These are phyloP conservation scores for Helleia helle DNA, from an alignment of 2,888 invertebrate species.

Conservation along the genomic window DNA sequence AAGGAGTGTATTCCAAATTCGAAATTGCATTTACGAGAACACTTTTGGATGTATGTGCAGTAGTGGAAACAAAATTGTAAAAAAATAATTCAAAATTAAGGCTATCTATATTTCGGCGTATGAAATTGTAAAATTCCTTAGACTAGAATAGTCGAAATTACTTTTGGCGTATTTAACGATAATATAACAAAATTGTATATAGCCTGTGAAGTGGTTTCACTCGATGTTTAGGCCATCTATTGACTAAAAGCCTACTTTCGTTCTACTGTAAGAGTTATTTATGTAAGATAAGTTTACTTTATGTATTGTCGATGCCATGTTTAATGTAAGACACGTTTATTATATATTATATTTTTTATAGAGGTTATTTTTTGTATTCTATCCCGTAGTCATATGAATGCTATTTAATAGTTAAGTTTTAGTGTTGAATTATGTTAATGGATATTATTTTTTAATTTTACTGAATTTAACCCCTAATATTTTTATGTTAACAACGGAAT, in stretches of 20 bases:
- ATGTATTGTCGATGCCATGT: conserved; percentile 64
- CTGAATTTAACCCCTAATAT: conserved; percentile 54
- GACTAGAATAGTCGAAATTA: conserved; percentile 60
- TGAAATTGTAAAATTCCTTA: conserved; percentile 59
- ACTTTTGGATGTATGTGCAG: conserved; percentile 28
- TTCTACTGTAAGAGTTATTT: conserved; percentile 32
- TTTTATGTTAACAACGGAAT: conserved; percentile 61
- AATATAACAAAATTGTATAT: conserved; percentile 46
- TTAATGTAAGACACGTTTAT: conserved; percentile 64
- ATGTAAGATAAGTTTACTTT: conserved; percentile 36
- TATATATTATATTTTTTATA: conserved; percentile 67
- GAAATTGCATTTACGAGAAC: conserved; percentile 20
- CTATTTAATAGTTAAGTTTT: conserved; percentile 61
- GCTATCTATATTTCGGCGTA: conserved; percentile 52
- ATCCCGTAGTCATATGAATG: conserved; percentile 48
- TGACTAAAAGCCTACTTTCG: conserved; percentile 14
- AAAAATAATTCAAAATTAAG: conserved; percentile 46
- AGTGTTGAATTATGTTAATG: conserved; percentile 62
- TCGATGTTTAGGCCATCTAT: conserved; percentile 43
- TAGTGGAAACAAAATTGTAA: conserved; percentile 33
- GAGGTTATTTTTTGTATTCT: conserved; percentile 65
- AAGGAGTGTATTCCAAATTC: conserved; percentile 15
- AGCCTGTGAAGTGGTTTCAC: conserved; percentile 64
- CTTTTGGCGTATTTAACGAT: conserved; percentile 57
- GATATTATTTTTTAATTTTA: conserved; percentile 45